phyloP scores from a whole-genome alignment of 2,888 invertebrate species.

The Phengaris arion region DNA sequence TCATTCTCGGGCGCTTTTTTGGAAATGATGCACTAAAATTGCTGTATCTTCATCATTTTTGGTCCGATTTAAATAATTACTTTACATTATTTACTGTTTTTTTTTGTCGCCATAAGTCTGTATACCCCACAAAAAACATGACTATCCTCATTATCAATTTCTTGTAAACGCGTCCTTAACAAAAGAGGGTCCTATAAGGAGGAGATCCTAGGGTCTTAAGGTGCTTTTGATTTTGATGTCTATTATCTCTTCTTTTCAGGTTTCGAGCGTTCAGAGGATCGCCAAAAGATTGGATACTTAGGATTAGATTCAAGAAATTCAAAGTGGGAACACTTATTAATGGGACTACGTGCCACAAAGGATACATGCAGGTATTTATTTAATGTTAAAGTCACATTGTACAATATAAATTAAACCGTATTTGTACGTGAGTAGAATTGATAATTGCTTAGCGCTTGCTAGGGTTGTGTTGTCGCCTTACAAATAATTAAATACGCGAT shows the following conservation, averaged over 20 bases:
- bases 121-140: too few relatives aligned
- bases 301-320: constrained; percentile 94
- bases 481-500: constrained; percentile 5
- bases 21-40: too few relatives aligned
- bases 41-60: too few relatives aligned
- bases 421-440: background rate
- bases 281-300: constrained; percentile 93
- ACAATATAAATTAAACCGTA: background rate
- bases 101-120: too few relatives aligned
- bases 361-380: constrained; percentile 88
- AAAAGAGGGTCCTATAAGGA: too few relatives aligned
- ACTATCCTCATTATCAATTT: too few relatives aligned
- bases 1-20: too few relatives aligned
- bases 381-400: background rate
- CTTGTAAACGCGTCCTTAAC: too few relatives aligned
- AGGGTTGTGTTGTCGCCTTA: background rate
- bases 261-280: constrained; percentile 93
- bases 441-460: background rate
- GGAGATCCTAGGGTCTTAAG: too few relatives aligned
- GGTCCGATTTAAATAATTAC: too few relatives aligned
- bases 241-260: constrained; percentile 58
- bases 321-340: constrained; percentile 93
- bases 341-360: constrained; percentile 92
- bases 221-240: background rate
- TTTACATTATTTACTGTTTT: too few relatives aligned